A percentile compares a stretch with the other conserved stretches of the same genome.
phyloP scores from a whole-genome alignment of 2,113 vertebrate species.

The Cyphomyrus discorhynchus region DNA sequence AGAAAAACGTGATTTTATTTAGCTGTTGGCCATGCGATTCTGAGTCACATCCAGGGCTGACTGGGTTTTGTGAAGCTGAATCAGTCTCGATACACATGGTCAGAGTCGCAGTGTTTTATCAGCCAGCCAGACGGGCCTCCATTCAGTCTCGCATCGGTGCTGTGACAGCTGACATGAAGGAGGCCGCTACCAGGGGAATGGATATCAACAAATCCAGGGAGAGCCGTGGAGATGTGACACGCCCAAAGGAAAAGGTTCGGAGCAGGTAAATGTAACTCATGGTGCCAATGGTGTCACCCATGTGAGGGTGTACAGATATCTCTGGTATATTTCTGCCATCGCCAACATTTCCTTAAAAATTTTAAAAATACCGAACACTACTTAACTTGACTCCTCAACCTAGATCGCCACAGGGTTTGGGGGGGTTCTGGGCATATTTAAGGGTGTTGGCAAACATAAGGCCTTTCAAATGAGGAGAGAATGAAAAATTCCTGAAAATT shows the following conservation, averaged over 20 bases:
- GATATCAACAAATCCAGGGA: background rate
- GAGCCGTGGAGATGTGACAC: background rate
- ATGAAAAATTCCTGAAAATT: conserved; percentile 8
- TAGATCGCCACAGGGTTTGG: background rate
- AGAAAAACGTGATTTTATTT: background rate
- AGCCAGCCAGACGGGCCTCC: background rate
- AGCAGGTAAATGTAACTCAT: background rate
- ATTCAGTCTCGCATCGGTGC: background rate
- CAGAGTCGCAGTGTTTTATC: background rate
- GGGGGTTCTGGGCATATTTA: background rate
- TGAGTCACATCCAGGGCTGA: background rate
- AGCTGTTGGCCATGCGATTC: background rate
- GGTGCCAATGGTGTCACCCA: background rate
- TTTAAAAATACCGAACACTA: background rate
- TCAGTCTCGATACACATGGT: background rate
- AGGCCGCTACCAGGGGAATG: background rate
- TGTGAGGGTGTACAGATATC: background rate
- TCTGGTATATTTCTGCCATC: background rate
- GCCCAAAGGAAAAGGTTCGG: background rate
- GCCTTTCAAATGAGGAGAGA: background rate
- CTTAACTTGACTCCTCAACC: background rate
- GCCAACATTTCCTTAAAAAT: background rate
- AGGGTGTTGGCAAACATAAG: background rate
- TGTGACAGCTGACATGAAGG: background rate
- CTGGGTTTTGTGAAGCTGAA: background rate